Conservation (phyloP, 2,888 invertebrate genomes). For the Ceraclea dissimilis region DNA sequence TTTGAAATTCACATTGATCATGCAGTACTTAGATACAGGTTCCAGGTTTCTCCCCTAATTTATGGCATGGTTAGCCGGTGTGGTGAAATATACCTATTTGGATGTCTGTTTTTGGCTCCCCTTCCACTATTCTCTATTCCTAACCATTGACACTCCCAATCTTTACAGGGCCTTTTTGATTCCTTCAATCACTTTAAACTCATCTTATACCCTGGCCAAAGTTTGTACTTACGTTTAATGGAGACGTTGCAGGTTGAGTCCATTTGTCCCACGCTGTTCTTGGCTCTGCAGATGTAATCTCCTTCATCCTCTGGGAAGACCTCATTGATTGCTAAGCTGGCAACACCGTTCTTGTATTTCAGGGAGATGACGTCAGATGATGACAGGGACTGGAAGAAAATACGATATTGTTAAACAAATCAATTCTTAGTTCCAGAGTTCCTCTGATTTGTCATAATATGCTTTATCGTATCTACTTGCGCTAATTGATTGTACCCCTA, state of each 20-base stretch:
- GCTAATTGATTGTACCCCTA: too few species aligned
- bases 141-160: too few species aligned
- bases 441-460: background rate
- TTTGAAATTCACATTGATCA: too few species aligned
- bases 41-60: too few species aligned
- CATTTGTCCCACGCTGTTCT: slow-evolving; percentile 80
- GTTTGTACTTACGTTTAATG: slow-evolving; percentile 65
- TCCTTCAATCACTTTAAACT: too few species aligned
- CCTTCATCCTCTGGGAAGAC: slow-evolving; percentile 94
- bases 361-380: slow-evolving; percentile 83
- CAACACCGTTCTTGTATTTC: slow-evolving; percentile 85
- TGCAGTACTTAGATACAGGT: too few species aligned
- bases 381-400: slow-evolving; percentile 42
- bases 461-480: too few species aligned
- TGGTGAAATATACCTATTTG: background rate
- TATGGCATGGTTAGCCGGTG: too few species aligned
- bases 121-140: too few species aligned
- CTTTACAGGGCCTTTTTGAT: too few species aligned
- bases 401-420: too few species aligned
- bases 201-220: too few species aligned
- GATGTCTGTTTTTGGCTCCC: background rate
- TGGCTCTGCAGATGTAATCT: slow-evolving; percentile 82
- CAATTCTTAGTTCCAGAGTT: background rate
- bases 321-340: slow-evolving; percentile 82
- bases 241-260: slow-evolving; percentile 79